Evolutionary conservation across 2,888 invertebrate species (phyloP), one percentile per base, ranked within the genome.

Genomic region (Macrosiphum euphorbiae): DNA sequence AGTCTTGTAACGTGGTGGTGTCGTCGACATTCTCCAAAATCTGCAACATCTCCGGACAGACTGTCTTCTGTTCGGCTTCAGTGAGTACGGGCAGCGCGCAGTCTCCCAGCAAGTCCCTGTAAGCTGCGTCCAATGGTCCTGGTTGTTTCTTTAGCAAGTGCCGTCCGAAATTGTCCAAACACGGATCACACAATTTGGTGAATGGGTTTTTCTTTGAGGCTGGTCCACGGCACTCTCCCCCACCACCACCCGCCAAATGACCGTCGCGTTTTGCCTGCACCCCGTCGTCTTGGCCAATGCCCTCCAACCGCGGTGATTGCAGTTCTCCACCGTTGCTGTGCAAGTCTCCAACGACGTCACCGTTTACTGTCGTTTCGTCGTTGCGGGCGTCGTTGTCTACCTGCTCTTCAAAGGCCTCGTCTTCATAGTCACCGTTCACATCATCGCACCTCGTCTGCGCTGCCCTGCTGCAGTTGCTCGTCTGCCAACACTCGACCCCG

Each of bases 1-100:
- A 94, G 24, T 94, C 93, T 50, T 94, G 93, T n/a, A 94, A 26
- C 41, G 93, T 90, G 1, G 90, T 94, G 3, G n/a, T 0, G 85
- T 89, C 58, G 24, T 86, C 24, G 35, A 94, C 90, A 47, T 26
- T 41, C 10, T 86, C 20, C 35, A 94, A 28, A 3, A 90, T 67
- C 10, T 10, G 35, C 24, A 94, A 50, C 41, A 94, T 8, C 47
- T 90, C 93, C 16, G 93, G 47, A 2, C 86, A 26, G 41, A 61
- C 90, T 26, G 85, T 47, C 3, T 61, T 90, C 26, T 24, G 50
- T 85, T 94, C 93, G 47, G 44, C 41, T 8, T 94, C 93, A 1
- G 90, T 90, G 41, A 94, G 50, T 41, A 41, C 35, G 16, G 93
- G 93, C 0, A 94, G 26, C 28, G 85, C 50, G 50, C 93, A 90